Evolutionary conservation across 1,140 invertebrate genomes (phyloP).

Genomic region (Eupristina koningsbergeri): DNA sequence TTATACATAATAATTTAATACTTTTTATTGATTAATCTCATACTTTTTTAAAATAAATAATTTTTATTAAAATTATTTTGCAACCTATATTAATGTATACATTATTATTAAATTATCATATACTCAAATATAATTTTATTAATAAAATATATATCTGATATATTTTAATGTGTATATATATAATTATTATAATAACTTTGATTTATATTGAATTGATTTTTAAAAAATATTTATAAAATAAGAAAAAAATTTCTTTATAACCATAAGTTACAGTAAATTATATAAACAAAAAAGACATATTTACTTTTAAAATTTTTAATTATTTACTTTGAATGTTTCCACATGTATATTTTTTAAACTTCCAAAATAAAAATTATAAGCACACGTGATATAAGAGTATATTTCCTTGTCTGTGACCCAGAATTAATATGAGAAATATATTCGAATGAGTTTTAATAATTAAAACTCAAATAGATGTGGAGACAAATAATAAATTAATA

Average conservation of each 20-base stretch:
- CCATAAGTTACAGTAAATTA: background rate
- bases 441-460: background rate
- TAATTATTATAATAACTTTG: no score
- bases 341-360: background rate
- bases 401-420: background rate
- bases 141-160: no score
- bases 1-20: no score
- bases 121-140: no score
- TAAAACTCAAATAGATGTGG: background rate
- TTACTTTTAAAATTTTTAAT: background rate
- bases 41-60: background rate
- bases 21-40: no score
- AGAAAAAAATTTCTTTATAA: background rate
- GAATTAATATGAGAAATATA: background rate
- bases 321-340: background rate
- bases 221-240: background rate
- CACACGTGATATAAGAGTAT: background rate
- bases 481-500: constrained; percentile 28
- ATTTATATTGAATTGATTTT: no score
- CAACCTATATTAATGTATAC: no score
- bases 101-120: no score
- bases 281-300: background rate
- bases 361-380: background rate
- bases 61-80: no score
- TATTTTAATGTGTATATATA: no score